Percentiles rank a stretch among this genome's conserved stretches.
Evolutionary conservation across 2,888 invertebrate genomes (phyloP).

Genomic region (Macropis europaea): DNA sequence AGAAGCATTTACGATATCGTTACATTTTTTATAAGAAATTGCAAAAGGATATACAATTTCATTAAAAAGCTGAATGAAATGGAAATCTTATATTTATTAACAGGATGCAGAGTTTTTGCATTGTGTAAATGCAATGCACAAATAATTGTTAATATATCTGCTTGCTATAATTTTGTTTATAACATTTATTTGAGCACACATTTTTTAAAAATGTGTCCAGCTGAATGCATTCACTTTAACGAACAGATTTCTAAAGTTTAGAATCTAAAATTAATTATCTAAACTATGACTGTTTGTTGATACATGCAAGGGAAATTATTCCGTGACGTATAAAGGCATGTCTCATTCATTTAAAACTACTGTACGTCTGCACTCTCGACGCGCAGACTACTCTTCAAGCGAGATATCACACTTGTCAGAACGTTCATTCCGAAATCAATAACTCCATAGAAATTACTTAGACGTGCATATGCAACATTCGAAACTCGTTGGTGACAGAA

Average conservation of each 20-base stretch:
- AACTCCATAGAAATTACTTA: slow-evolving; percentile 19
- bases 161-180: no score
- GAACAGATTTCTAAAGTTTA: not conserved
- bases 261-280: no score
- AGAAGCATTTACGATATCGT: no score
- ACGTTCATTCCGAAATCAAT: slow-evolving; percentile 23
- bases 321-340: not conserved
- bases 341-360: slow-evolving; percentile 9
- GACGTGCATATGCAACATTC: not conserved
- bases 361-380: slow-evolving; percentile 14
- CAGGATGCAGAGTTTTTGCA: no score
- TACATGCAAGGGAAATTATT: slow-evolving; percentile 5
- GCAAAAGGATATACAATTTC: no score
- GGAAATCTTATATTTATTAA: no score
- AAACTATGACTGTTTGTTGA: no score
- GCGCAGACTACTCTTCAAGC: not conserved
- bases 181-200: not conserved
- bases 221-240: not conserved
- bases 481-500: not conserved
- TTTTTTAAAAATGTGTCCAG: not conserved
- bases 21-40: no score
- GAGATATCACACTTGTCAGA: slow-evolving; percentile 10
- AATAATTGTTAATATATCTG: no score
- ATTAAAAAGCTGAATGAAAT: no score
- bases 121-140: no score